These are phyloP conservation scores for Serranus cabrilla DNA, from an alignment of 2,797 vertebrate genomes.

Conservation along the genomic window DNA sequence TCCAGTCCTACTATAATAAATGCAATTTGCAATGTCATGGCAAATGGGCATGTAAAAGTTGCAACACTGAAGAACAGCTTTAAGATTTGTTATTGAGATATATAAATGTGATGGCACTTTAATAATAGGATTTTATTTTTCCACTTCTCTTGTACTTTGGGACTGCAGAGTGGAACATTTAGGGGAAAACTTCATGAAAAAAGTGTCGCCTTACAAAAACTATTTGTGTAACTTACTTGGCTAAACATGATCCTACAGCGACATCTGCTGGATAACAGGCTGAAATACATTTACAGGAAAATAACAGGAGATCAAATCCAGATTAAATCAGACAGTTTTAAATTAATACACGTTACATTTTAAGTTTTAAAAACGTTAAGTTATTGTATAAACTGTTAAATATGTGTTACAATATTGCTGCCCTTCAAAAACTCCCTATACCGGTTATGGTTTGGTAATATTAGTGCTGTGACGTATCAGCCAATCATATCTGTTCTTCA, in stretches of 20 bases:
- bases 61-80: neutral
- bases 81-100: neutral
- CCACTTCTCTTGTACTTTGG: neutral
- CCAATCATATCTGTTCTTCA: constrained; percentile 56
- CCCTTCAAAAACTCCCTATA: constrained; percentile 3
- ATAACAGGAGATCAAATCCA: neutral
- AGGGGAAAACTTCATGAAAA: too few species aligned
- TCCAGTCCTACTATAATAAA: neutral
- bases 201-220: too few species aligned
- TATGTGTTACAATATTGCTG: neutral
- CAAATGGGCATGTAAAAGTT: neutral
- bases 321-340: neutral
- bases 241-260: constrained; percentile 32
- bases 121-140: neutral
- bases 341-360: neutral
- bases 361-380: neutral
- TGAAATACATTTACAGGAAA: neutral
- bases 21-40: neutral
- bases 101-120: neutral
- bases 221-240: neutral
- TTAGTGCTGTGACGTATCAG: neutral
- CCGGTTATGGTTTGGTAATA: constrained; percentile 15
- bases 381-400: fast-evolving
- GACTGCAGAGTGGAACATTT: neutral
- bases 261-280: constrained; percentile 23